Percentiles rank a stretch among this genome's conserved stretches.
phyloP scores from a whole-genome alignment of 1,140 invertebrate genomes.

The Antheraea pernyi region DNA sequence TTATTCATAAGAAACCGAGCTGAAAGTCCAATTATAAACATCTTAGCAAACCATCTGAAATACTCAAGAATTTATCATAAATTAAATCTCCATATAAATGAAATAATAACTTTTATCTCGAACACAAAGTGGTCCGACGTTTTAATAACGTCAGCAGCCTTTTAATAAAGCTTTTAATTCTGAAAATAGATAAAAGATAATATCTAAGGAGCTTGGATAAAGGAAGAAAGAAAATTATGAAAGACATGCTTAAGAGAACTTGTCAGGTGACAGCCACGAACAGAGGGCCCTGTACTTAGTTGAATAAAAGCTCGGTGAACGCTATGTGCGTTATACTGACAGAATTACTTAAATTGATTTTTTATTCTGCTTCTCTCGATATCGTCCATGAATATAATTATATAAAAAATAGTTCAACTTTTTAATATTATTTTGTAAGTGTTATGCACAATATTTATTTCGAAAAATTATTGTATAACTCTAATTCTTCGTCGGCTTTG shows the following conservation, averaged over 20 bases:
- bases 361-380: not conserved
- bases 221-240: conserved; percentile 57
- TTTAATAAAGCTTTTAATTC: conserved; percentile 46
- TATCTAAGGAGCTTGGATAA: conserved; percentile 46
- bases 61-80: not conserved
- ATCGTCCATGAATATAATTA: too few relatives aligned
- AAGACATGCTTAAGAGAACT: conserved; percentile 52
- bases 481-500: too few relatives aligned
- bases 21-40: conserved; percentile 4
- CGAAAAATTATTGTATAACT: too few relatives aligned
- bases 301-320: conserved; percentile 29
- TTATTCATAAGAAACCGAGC: conserved; percentile 3
- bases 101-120: conserved; percentile 16
- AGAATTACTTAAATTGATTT: not conserved
- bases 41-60: not conserved
- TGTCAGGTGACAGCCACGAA: conserved; percentile 63
- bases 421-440: too few relatives aligned
- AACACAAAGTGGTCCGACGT: conserved; percentile 6
- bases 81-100: conserved; percentile 13
- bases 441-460: too few relatives aligned
- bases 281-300: conserved; percentile 32
- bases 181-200: conserved; percentile 57
- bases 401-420: too few relatives aligned
- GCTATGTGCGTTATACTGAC: conserved; percentile 1
- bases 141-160: conserved; percentile 20